Percentiles rank a stretch among this genome's conserved stretches.
Evolutionary conservation across 2,888 invertebrate species (phyloP).

Genomic region (Tupiocoris notatus): DNA sequence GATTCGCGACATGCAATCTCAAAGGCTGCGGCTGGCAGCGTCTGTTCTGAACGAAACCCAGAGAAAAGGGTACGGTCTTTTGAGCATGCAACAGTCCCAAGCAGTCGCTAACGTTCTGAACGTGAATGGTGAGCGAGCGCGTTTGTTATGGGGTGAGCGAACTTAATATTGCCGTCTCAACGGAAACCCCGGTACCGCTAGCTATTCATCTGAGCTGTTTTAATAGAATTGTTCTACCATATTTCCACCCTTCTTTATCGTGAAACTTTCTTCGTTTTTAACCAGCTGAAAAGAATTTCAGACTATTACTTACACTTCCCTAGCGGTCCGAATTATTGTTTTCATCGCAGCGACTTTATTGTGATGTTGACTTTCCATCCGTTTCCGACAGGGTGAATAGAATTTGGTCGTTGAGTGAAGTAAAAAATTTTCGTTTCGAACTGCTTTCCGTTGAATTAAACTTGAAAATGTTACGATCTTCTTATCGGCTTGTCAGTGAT

Average conservation of each 20-base stretch:
- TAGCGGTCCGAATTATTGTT: too few species aligned
- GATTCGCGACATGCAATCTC: slow-evolving; percentile 8
- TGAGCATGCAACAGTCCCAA: slow-evolving; percentile 29
- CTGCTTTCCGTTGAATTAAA: too few species aligned
- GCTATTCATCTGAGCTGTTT: slow-evolving; percentile 11
- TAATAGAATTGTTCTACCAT: slow-evolving; percentile 21
- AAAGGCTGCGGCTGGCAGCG: slow-evolving; percentile 14
- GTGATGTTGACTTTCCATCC: too few species aligned
- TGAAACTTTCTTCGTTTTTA: background rate
- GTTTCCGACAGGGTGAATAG: too few species aligned
- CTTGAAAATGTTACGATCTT: too few species aligned
- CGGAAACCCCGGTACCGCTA: background rate
- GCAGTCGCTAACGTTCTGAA: slow-evolving; percentile 15
- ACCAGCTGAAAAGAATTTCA: too few species aligned
- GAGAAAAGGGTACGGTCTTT: background rate
- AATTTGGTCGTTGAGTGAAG: too few species aligned
- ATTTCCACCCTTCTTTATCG: background rate
- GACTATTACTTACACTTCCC: too few species aligned
- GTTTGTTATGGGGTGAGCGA: background rate
- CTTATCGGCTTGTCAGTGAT: too few species aligned
- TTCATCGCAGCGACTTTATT: too few species aligned
- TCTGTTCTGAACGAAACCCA: background rate
- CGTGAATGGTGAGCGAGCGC: background rate
- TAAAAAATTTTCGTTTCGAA: too few species aligned
- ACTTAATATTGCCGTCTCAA: slow-evolving; percentile 17